These are phyloP conservation scores for Parasteatoda tepidariorum DNA, from an alignment of 1,140 invertebrate species.

Conservation along the genomic window DNA sequence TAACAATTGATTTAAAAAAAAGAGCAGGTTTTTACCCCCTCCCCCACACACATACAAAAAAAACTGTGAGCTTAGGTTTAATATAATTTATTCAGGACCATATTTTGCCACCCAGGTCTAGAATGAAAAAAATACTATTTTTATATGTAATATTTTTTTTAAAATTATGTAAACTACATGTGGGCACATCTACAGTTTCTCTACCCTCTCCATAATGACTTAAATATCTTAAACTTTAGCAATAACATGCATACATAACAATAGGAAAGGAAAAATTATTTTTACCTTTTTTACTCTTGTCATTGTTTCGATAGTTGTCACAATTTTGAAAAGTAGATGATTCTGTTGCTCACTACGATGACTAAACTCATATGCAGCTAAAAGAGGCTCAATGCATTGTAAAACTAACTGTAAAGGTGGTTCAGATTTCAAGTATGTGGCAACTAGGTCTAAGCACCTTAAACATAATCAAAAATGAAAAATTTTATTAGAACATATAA, in stretches of 20 bases:
- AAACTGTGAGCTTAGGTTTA: too few species aligned
- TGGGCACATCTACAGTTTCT: neutral
- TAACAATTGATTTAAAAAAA: too few species aligned
- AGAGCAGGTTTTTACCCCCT: too few species aligned
- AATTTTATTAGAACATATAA: too few species aligned
- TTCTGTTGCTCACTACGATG: conserved; percentile 14
- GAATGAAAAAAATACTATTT: neutral
- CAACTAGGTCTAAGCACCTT: conserved; percentile 48
- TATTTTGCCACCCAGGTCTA: neutral
- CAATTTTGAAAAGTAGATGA: conserved; percentile 15
- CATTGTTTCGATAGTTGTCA: conserved; percentile 12
- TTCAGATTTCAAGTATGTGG: conserved; percentile 15
- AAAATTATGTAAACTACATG: neutral
- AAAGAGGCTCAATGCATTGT: conserved; percentile 30
- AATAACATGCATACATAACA: too few species aligned
- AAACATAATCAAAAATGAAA: too few species aligned
- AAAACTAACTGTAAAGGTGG: conserved; percentile 38
- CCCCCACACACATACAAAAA: too few species aligned
- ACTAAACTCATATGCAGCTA: conserved; percentile 38
- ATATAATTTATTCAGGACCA: neutral
- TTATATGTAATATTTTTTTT: neutral
- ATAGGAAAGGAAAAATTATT: too few species aligned
- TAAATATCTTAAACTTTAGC: neutral
- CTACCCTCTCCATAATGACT: neutral
- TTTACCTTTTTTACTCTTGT: conserved; percentile 41